These are phyloP conservation scores for Mythimna pallens DNA, from an alignment of 2,888 invertebrate genomes.

Conservation along the genomic window DNA sequence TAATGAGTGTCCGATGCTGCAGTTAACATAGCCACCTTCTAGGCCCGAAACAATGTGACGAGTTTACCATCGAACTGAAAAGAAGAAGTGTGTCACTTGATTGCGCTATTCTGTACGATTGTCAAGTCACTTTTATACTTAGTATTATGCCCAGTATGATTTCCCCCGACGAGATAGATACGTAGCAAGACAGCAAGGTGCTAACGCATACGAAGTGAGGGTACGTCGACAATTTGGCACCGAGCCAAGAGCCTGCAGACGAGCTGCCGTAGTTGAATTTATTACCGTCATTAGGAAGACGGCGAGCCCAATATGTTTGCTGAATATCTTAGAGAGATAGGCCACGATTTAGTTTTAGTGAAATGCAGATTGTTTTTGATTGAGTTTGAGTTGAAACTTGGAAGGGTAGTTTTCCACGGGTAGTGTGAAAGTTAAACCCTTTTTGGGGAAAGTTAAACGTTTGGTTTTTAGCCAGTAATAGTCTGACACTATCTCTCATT, in stretches of 20 bases:
- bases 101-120: no score
- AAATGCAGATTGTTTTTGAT: constrained; percentile 33
- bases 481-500: no score
- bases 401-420: background rate
- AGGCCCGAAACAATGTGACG: no score
- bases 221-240: constrained; percentile 55
- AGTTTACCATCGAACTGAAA: no score
- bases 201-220: constrained; percentile 45
- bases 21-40: no score
- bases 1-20: no score
- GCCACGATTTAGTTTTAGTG: constrained; percentile 21
- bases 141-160: constrained; percentile 6
- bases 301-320: constrained; percentile 41
- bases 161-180: constrained; percentile 11
- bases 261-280: constrained; percentile 57
- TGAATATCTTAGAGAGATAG: constrained; percentile 40
- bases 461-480: no score
- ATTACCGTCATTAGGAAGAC: constrained; percentile 47
- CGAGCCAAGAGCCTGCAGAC: constrained; percentile 46
- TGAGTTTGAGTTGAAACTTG: constrained; percentile 8
- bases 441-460: no score
- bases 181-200: constrained; percentile 31
- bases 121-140: background rate
- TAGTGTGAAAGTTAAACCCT: no score
- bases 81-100: no score